A percentile compares a stretch with the other conserved stretches of the same genome.
Evolutionary conservation across 2,888 invertebrate species (phyloP).

Genomic region (Aleiodes testaceus): DNA sequence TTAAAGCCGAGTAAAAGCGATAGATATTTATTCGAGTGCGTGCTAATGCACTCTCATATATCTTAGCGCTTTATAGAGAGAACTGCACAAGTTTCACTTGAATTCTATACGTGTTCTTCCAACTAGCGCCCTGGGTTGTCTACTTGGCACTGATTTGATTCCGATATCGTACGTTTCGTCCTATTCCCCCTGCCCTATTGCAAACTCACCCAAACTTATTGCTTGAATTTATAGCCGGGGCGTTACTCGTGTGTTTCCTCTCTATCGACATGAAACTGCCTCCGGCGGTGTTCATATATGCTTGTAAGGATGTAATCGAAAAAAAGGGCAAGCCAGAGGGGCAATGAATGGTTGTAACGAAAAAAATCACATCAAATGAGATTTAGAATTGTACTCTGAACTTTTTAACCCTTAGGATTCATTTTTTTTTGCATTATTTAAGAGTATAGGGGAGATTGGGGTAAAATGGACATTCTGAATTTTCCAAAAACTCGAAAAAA

Average conservation of each 20-base stretch:
- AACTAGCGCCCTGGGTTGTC: slow-evolving; percentile 51
- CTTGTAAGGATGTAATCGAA: slow-evolving; percentile 18
- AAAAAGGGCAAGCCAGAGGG: slow-evolving; percentile 15
- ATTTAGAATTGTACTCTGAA: neutral
- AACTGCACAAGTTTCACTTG: slow-evolving; percentile 41
- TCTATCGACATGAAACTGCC: slow-evolving; percentile 14
- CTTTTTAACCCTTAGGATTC: no score
- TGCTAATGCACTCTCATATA: slow-evolving; percentile 21
- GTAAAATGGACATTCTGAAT: no score
- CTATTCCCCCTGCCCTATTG: slow-evolving; percentile 35
- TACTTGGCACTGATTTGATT: slow-evolving; percentile 62
- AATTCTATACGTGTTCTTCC: slow-evolving; percentile 52
- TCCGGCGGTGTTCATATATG: slow-evolving; percentile 28
- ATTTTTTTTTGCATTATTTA: no score
- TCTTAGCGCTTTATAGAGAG: slow-evolving; percentile 26
- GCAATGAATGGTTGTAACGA: neutral
- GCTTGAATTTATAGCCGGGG: slow-evolving; percentile 52
- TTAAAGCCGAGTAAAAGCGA: neutral
- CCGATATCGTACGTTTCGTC: slow-evolving; percentile 53
- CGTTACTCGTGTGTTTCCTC: slow-evolving; percentile 41
- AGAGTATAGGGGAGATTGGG: no score
- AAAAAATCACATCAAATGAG: slow-evolving; percentile 38
- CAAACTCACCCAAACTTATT: slow-evolving; percentile 49
- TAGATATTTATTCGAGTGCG: slow-evolving; percentile 28
- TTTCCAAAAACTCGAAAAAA: no score